Conservation (phyloP, 2,797 vertebrate species). For the Eremophila alpestris region DNA sequence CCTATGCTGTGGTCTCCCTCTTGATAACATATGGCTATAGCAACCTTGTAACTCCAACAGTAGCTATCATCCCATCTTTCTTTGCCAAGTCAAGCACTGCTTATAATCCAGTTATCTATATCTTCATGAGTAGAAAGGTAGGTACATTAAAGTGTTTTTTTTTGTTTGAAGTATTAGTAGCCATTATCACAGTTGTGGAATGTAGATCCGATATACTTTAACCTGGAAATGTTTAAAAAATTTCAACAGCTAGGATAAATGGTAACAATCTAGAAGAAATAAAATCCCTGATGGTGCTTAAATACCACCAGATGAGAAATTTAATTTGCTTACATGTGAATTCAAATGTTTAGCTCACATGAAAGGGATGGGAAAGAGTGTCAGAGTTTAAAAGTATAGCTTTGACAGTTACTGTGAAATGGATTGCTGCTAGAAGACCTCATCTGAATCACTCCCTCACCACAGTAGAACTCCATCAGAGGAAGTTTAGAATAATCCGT, state of each 20-base stretch:
- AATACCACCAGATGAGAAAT: neutral
- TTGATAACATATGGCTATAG: constrained; percentile 85
- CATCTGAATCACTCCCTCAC: neutral
- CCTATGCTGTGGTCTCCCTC: constrained; percentile 88
- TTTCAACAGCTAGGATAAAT: neutral
- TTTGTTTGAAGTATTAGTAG: neutral
- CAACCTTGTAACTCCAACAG: constrained; percentile 83
- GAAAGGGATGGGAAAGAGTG: neutral
- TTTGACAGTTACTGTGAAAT: neutral
- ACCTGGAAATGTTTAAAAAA: neutral
- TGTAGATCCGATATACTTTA: neutral
- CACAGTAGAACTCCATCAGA: neutral
- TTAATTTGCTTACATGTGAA: neutral
- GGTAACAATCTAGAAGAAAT: neutral
- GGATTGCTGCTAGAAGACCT: neutral
- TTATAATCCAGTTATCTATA: constrained; percentile 92
- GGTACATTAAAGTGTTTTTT: neutral
- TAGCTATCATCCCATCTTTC: constrained; percentile 88
- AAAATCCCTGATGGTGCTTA: neutral
- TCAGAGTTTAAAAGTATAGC: neutral
- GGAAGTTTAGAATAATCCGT: neutral
- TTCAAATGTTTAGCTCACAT: neutral
- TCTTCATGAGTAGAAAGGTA: constrained; percentile 95
- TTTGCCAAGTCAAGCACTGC: constrained; percentile 91
- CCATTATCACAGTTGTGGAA: neutral